These are phyloP conservation scores for Phthorimaea operculella DNA, from an alignment of 1,140 invertebrate species.

Conservation along the genomic window DNA sequence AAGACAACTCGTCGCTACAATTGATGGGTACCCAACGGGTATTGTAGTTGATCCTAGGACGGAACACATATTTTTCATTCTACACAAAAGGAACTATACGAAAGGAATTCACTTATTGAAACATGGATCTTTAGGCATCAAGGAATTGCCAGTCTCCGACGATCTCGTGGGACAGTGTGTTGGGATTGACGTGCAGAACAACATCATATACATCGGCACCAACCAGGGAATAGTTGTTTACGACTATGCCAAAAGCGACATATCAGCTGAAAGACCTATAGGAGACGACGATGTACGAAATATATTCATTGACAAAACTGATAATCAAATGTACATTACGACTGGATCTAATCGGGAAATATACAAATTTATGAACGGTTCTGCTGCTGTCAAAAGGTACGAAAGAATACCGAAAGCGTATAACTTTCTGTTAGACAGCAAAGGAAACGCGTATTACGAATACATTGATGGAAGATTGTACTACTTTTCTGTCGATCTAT, in stretches of 20 bases:
- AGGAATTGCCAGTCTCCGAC: slow-evolving; percentile 44
- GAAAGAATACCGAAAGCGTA: slow-evolving; percentile 55
- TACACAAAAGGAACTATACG: slow-evolving; percentile 56
- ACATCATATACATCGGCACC: slow-evolving; percentile 50
- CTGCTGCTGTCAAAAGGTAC: slow-evolving; percentile 50
- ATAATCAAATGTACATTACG: slow-evolving; percentile 57
- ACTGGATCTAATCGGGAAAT: slow-evolving; percentile 49
- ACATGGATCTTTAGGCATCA: slow-evolving; percentile 52
- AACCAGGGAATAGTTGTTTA: slow-evolving; percentile 52
- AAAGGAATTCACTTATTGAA: slow-evolving; percentile 51
- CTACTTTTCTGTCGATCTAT: slow-evolving; percentile 46
- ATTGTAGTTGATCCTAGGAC: slow-evolving; percentile 47
- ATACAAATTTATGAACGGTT: slow-evolving; percentile 48
- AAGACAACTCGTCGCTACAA: slow-evolving; percentile 44
- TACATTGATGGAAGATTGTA: slow-evolving; percentile 55
- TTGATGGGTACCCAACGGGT: slow-evolving; percentile 53
- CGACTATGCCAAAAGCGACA: slow-evolving; percentile 42
- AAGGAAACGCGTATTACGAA: slow-evolving; percentile 56
- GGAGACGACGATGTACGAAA: slow-evolving; percentile 53
- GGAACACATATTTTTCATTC: slow-evolving; percentile 53
- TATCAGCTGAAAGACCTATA: slow-evolving; percentile 46
- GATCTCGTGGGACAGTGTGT: slow-evolving; percentile 52
- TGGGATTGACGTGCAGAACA: slow-evolving; percentile 34
- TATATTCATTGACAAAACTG: slow-evolving; percentile 53
- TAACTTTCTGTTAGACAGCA: slow-evolving; percentile 47